Base-by-base conservation (phyloP, 2,797 vertebrate species). In the Thunnus albacares region DNA sequence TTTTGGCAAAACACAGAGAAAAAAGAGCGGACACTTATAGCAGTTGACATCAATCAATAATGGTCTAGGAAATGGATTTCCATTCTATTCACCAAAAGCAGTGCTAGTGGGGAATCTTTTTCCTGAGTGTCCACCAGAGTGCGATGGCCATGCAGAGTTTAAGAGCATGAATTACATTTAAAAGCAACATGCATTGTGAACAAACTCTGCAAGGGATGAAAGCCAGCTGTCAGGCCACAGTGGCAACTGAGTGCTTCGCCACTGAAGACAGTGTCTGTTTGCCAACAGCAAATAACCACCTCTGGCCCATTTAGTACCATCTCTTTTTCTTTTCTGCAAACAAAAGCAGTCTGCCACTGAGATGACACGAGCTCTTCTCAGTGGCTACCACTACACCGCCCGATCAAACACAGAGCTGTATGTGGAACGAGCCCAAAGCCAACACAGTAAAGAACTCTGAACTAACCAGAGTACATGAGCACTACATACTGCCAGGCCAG, bases 261-360 rank as follows among this genome's bases (percentile, higher is more conserved):
- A 15, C 80, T 69, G 86, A 90, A 89, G 86, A 92, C 77, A 83
- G 85, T 57, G 68, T 80, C 80, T 93, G 91, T 95, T 95, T 95
- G 92, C 94, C 93, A 91, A 86, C 77, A 89, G 93, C 91, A 95
- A 95, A 96, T 90, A 94, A 91, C 80, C 28, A 78, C 90, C 91
- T 92, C 90, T 87, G 92, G 87, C 84, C 88, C 80, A 79, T 89
- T 92, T 92, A 86, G 92, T 82, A 73, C 85, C 90, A 84, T 87
- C 88, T 89, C 78, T 89, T 81, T 88, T 84, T 79, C 71, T 83
- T 71, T 82, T 90, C 84, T 82, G 81, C 91, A 92, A 91, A 95
- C 93, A 94, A 91, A 92, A 85, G 92, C 89, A 68, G 87, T 79
- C 88, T 73, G 87, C 90, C 87, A 76, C 90, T 57, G 81, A 85